phyloP scores from a whole-genome alignment of 2,797 vertebrate genomes.

The Hybognathus amarus region DNA sequence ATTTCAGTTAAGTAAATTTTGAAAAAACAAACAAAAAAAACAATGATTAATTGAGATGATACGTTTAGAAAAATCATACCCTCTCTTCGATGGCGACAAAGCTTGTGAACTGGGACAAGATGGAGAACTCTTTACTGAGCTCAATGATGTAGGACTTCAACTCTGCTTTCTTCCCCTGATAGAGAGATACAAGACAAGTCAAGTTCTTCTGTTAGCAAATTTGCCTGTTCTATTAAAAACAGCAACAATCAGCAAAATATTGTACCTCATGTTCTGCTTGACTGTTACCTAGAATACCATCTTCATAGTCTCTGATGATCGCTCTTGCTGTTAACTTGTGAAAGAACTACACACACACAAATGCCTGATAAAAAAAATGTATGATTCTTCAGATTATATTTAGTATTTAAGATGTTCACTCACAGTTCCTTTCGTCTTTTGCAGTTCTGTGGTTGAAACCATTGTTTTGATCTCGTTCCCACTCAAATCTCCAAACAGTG shows the following conservation, averaged over 20 bases:
- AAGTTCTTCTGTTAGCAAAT: not conserved
- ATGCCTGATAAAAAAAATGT: not conserved
- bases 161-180: constrained; percentile 83
- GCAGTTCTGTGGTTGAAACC: constrained; percentile 88
- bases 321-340: constrained; percentile 88
- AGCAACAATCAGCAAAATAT: not conserved
- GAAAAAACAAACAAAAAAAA: not conserved
- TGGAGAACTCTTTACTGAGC: constrained; percentile 86
- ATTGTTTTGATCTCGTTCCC: constrained; percentile 81
- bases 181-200: not conserved
- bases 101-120: constrained; percentile 90
- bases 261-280: constrained; percentile 86
- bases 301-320: constrained; percentile 87
- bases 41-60: too few relatives aligned
- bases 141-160: constrained; percentile 82
- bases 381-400: not conserved
- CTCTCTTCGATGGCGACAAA: constrained; percentile 89
- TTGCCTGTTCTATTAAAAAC: not conserved
- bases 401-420: constrained; percentile 40
- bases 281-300: constrained; percentile 79
- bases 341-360: constrained; percentile 76
- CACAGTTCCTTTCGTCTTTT: constrained; percentile 87
- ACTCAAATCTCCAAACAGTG: constrained; percentile 79
- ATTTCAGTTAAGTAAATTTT: not conserved
- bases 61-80: constrained; percentile 72